These are phyloP conservation scores for Eupleurogrammus muticus DNA, from an alignment of 2,797 vertebrate species.

Conservation along the genomic window DNA sequence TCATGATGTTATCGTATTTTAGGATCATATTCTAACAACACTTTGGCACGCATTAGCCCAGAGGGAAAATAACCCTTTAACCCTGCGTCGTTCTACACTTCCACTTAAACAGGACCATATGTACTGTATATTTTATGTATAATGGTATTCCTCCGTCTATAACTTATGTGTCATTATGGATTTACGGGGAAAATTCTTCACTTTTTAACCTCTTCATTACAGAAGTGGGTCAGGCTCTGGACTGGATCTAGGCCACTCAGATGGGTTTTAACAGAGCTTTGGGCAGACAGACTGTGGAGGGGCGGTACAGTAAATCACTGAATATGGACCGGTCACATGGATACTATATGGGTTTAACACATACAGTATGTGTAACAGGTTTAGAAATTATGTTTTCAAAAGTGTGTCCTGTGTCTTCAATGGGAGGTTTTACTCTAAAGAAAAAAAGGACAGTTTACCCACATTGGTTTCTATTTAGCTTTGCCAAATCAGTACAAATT, in stretches of 20 bases:
- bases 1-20: constrained; percentile 10
- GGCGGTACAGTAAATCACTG: constrained; percentile 31
- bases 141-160: constrained; percentile 14
- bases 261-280: constrained; percentile 18
- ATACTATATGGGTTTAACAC: not conserved
- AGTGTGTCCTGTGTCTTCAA: not conserved
- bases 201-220: constrained; percentile 30
- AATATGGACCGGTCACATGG: not conserved
- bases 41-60: not conserved
- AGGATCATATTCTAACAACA: not conserved
- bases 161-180: constrained; percentile 20
- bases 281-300: constrained; percentile 5
- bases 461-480: not conserved
- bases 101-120: constrained; percentile 47
- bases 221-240: constrained; percentile 30
- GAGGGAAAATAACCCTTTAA: not conserved
- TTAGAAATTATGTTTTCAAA: not conserved
- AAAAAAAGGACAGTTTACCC: not conserved
- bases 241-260: constrained; percentile 36
- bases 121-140: constrained; percentile 28
- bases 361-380: not conserved
- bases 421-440: not conserved
- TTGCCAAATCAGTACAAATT: not conserved
- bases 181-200: constrained; percentile 31
- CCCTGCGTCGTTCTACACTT: not conserved